Evolutionary conservation across 1,140 invertebrate genomes (phyloP).

Genomic region (Platyscapa corneri): DNA sequence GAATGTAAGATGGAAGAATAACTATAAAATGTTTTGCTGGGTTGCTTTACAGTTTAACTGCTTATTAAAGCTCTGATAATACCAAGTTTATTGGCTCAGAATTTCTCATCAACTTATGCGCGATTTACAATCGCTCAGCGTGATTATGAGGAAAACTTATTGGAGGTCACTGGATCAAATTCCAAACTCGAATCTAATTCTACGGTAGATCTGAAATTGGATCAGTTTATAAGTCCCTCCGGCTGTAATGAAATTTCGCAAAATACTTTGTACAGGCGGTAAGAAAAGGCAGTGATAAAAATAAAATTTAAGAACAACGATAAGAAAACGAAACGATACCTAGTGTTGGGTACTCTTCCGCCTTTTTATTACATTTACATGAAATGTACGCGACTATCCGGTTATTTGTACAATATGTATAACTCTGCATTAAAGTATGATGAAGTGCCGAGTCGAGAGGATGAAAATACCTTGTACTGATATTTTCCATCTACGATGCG

Average conservation of each 20-base stretch:
- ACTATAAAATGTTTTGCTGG: neutral
- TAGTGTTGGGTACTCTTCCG: neutral
- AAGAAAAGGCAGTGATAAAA: neutral
- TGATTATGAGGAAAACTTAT: constrained; percentile 25
- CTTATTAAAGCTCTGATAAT: neutral
- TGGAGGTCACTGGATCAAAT: constrained; percentile 34
- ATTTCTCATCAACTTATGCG: neutral
- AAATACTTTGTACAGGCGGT: neutral
- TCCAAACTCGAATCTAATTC: constrained; percentile 2
- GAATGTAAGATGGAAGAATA: neutral
- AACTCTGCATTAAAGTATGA: neutral
- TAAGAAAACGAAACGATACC: neutral
- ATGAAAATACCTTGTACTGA: neutral
- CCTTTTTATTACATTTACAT: neutral
- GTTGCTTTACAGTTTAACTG: neutral
- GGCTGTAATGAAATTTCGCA: constrained; percentile 22
- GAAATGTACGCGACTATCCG: neutral
- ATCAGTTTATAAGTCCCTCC: neutral
- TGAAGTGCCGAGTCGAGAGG: neutral
- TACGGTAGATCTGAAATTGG: constrained; percentile 32
- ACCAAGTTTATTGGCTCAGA: neutral
- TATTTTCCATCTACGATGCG: neutral
- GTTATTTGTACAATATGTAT: neutral
- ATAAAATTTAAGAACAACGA: neutral
- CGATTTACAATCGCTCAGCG: neutral